A percentile compares a stretch with the other conserved stretches of the same genome.
Conservation (phyloP, 2,888 invertebrate species). For the Gnatocerus cornutus region DNA sequence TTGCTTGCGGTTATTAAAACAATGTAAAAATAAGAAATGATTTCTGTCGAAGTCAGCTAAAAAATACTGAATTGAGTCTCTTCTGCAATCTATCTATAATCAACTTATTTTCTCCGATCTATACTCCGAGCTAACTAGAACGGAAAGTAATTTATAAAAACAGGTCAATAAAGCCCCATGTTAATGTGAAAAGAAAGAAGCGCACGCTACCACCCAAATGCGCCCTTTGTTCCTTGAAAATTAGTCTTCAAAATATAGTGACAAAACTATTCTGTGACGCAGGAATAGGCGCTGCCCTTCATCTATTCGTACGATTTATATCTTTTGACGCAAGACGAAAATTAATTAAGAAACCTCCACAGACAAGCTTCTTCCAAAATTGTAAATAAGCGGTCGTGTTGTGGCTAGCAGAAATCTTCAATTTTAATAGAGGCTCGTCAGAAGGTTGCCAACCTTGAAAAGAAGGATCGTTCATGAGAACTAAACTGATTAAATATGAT, state of each 20-base stretch:
- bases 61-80: too few relatives aligned
- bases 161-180: not conserved
- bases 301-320: not conserved
- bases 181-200: not conserved
- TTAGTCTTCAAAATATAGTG: too few relatives aligned
- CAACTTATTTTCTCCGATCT: not conserved
- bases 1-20: too few relatives aligned
- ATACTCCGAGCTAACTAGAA: slow-evolving; percentile 3
- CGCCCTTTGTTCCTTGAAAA: too few relatives aligned
- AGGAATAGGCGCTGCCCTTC: not conserved
- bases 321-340: slow-evolving; percentile 5
- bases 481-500: slow-evolving; percentile 5
- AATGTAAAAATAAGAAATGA: too few relatives aligned
- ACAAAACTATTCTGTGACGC: too few relatives aligned
- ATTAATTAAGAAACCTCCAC: slow-evolving; percentile 19
- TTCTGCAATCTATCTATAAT: too few relatives aligned
- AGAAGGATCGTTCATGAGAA: not conserved
- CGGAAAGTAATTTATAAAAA: slow-evolving; percentile 7
- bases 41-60: too few relatives aligned
- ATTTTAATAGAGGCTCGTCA: not conserved
- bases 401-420: slow-evolving; percentile 5
- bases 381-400: not conserved
- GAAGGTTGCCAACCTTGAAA: not conserved
- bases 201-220: not conserved
- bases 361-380: not conserved